These are phyloP conservation scores for Macquaria australasica DNA, from an alignment of 2,113 vertebrate genomes.

Conservation along the genomic window DNA sequence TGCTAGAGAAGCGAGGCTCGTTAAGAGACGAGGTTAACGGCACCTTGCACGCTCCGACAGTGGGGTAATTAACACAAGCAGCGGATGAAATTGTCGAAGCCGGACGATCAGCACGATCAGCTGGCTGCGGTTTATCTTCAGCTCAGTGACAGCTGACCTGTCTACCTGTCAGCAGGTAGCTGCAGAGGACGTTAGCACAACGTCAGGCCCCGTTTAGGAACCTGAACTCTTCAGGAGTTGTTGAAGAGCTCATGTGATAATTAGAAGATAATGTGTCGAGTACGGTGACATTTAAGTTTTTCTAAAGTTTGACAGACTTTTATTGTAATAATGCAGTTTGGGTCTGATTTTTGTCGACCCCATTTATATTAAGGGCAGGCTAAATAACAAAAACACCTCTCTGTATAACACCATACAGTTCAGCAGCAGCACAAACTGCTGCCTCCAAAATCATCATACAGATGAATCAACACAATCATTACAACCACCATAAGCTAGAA, in stretches of 20 bases:
- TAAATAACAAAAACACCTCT: not conserved
- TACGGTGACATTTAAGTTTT: not conserved
- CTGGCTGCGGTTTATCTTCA: not conserved
- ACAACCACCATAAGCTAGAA: no score
- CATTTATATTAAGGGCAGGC: not conserved
- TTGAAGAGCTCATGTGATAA: not conserved
- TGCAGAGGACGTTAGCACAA: not conserved
- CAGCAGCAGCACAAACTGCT: not conserved
- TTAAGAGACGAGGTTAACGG: conserved; percentile 59
- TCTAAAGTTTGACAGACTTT: not conserved
- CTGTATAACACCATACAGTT: not conserved
- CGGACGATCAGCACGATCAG: not conserved
- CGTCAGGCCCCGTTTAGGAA: not conserved
- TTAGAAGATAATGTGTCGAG: not conserved
- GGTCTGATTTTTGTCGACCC: no score
- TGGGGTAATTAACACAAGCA: conserved; percentile 55
- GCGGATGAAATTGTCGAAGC: not conserved
- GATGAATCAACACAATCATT: no score
- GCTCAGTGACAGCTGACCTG: not conserved
- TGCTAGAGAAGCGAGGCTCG: conserved; percentile 41
- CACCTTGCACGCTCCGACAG: conserved; percentile 22
- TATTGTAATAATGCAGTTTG: not conserved
- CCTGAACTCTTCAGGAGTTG: not conserved
- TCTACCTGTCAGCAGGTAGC: conserved; percentile 31
- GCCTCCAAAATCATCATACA: no score